phyloP scores from a whole-genome alignment of 2,113 vertebrate genomes.

The Callocephalon fimbriatum region DNA sequence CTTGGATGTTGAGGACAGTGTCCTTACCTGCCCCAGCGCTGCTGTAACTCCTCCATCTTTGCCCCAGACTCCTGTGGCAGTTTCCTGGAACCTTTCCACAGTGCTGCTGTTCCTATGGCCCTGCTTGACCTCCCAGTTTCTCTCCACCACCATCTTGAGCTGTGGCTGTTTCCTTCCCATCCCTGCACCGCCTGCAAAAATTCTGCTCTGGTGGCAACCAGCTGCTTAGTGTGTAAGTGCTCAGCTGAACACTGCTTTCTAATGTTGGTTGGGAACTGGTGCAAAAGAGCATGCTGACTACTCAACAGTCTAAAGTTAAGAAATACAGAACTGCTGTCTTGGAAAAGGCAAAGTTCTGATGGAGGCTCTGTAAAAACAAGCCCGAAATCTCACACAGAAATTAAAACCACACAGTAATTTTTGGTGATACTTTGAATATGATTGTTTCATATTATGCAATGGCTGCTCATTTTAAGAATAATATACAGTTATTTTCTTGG shows the following conservation, averaged over 20 bases:
- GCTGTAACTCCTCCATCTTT: background rate
- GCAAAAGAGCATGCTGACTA: background rate
- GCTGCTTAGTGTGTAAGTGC: background rate
- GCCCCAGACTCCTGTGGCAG: background rate
- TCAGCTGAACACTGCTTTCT: background rate
- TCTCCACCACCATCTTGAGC: background rate
- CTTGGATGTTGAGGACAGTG: fast-evolving
- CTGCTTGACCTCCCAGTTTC: background rate
- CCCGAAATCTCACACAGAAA: background rate
- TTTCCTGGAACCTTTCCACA: background rate
- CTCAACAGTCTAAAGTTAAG: background rate
- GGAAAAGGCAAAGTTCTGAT: background rate
- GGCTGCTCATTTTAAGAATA: constrained; percentile 27
- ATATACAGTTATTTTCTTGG: background rate
- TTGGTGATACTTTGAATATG: background rate
- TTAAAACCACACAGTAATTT: background rate
- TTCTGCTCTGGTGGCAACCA: background rate
- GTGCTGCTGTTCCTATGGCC: background rate
- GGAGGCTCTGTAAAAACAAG: background rate
- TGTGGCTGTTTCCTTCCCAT: background rate
- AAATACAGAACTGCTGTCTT: background rate
- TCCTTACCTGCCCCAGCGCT: background rate
- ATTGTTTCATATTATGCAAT: constrained; percentile 12
- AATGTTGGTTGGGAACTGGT: background rate
- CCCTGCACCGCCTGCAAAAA: background rate